phyloP scores from a whole-genome alignment of 2,113 vertebrate genomes.

The Siphamia tubifer region DNA sequence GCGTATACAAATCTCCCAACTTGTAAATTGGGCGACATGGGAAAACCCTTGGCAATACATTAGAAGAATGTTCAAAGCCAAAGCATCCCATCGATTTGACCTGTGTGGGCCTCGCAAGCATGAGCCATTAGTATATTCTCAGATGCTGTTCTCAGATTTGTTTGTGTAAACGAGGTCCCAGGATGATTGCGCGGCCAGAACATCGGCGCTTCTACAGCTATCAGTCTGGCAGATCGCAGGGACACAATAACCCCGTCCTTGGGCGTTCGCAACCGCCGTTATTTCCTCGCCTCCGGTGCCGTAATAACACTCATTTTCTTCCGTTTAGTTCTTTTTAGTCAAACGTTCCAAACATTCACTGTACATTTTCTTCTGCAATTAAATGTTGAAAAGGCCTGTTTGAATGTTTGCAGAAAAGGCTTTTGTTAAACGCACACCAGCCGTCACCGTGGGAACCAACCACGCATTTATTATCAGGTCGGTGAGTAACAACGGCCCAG shows the following conservation, averaged over 20 bases:
- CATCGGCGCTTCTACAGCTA: constrained; percentile 50
- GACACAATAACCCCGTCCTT: constrained; percentile 71
- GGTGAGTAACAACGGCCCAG: background rate
- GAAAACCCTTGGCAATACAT: constrained; percentile 77
- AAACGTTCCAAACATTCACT: constrained; percentile 14
- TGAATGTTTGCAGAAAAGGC: constrained; percentile 5
- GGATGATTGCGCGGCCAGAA: constrained; percentile 51
- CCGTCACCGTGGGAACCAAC: background rate
- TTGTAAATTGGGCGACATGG: constrained; percentile 74
- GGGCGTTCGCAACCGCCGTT: constrained; percentile 36
- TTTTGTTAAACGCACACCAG: background rate
- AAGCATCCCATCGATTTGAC: constrained; percentile 78
- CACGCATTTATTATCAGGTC: constrained; percentile 2
- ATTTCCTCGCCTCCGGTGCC: background rate
- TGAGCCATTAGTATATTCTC: constrained; percentile 74
- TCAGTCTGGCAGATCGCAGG: constrained; percentile 53
- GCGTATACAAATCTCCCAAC: constrained; percentile 64
- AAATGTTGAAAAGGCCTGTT: constrained; percentile 12
- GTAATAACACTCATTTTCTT: constrained; percentile 26
- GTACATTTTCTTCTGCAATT: constrained; percentile 4
- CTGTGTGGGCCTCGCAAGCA: constrained; percentile 74
- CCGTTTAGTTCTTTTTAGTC: background rate
- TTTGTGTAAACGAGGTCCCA: constrained; percentile 75
- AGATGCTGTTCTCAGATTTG: constrained; percentile 66
- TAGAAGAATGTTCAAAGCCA: constrained; percentile 66